Evolutionary conservation across 2,113 vertebrate genomes (phyloP), one percentile per base, ranked within the genome.

Genomic region (Chaenogobius annularis): DNA sequence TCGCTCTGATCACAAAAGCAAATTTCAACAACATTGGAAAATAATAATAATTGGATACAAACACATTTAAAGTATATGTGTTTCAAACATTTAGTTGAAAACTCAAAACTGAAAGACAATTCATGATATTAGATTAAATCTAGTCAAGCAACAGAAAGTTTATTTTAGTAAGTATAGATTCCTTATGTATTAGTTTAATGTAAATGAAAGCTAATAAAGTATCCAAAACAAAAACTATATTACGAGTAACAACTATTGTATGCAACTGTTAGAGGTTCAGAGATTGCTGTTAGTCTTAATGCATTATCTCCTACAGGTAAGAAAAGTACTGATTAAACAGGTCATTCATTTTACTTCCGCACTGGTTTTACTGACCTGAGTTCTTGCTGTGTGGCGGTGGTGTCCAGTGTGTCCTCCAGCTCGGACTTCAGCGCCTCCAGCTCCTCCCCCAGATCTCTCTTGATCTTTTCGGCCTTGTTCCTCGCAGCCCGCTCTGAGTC

Each of bases 321-420:
- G 0, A 17, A 48, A 48, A 48, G 14, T 48, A 48, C 47, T 48
- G 5, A 17, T 17, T 48, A 48, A 48, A 17, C 47, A 50, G 47
- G 15, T 50, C 15, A 50, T 50, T 50, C 1, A 7, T 50, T 50
- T 50, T 50, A 7, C 47, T 15, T 17, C 19, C 47, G 17, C 15
- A 17, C 15, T 50, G 47, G n/a, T 54, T 54, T 54, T 48, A 58
- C 72, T 5, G 73, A 98, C 97, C 97, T 93, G 62, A 99, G 95
- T 69, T 99, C 96, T 85, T 99, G 97, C 83, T 99, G 97, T 0
- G 95, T 93, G 26, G 97, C 96, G 0, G 96, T 98, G 78, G 93
- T 96, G 87, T 98, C 97, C 81, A 98, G 78, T 0, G 96, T 98
- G 74, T 99, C 97, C 80, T 99, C 97, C 35, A 99, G 93, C 91